A percentile compares a stretch with the other conserved stretches of the same genome.
Conservation (phyloP, 1,140 invertebrate species). For the Megalopta genalis region DNA sequence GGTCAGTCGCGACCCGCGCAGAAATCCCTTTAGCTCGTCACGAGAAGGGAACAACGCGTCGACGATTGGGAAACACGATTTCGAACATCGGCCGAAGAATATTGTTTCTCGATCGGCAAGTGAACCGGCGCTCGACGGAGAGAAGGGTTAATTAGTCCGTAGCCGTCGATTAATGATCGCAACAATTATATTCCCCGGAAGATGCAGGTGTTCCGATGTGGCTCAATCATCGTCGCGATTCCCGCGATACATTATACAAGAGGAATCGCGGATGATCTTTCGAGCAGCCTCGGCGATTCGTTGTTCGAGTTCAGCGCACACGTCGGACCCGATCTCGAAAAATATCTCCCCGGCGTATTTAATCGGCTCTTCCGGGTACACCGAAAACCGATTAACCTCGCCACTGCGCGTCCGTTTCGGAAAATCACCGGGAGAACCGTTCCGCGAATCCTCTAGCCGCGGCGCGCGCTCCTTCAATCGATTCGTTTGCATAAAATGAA, state of each 20-base stretch:
- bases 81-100: background rate
- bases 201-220: background rate
- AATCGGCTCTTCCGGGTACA: slow-evolving; percentile 13
- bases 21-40: no score
- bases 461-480: background rate
- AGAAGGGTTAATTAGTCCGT: background rate
- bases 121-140: no score
- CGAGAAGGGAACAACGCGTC: no score
- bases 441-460: background rate
- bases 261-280: background rate
- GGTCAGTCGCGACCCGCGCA: no score
- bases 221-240: background rate
- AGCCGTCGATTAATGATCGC: background rate
- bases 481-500: background rate
- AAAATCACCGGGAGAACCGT: background rate
- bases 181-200: background rate
- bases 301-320: slow-evolving; percentile 11
- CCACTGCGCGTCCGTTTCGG: background rate
- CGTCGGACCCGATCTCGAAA: background rate
- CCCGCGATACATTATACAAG: background rate
- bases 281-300: background rate
- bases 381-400: slow-evolving; percentile 15
- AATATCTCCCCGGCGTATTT: background rate
- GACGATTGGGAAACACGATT: no score
- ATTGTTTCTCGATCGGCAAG: no score